These are phyloP conservation scores for Holothuria leucospilota DNA, from an alignment of 53 echinoderm and acorn worm species.

Conservation along the genomic window DNA sequence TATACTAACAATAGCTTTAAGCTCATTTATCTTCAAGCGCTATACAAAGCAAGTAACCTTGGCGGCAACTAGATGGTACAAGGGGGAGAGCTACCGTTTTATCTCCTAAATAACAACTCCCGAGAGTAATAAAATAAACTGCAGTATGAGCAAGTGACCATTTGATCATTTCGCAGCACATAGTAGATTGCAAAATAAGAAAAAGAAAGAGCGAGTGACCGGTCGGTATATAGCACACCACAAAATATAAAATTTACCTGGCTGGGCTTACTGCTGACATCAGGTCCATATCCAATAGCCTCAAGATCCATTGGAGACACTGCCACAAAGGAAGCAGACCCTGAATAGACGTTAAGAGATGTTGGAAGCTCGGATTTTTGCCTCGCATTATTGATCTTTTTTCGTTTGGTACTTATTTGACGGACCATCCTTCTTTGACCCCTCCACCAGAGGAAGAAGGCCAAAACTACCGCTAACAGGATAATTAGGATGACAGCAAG, in stretches of 20 bases:
- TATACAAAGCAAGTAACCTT: no score
- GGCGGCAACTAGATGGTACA: no score
- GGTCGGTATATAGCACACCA: no score
- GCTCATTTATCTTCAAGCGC: no score
- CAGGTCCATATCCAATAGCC: slow-evolving; percentile 76
- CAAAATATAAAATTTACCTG: neutral
- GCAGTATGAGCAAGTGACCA: no score
- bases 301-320: slow-evolving; percentile 69
- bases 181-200: no score
- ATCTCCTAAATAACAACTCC: no score
- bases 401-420: slow-evolving; percentile 57
- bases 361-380: slow-evolving; percentile 38
- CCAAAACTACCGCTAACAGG: slow-evolving; percentile 52
- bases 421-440: slow-evolving; percentile 62
- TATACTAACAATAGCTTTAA: no score
- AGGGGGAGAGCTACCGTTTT: no score
- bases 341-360: neutral
- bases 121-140: no score
- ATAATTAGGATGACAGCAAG: slow-evolving; percentile 60
- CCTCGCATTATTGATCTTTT: slow-evolving; percentile 21
- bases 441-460: slow-evolving; percentile 68
- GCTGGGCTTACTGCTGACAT: slow-evolving; percentile 3
- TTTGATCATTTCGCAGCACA: no score
- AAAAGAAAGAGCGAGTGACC: no score
- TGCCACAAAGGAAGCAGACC: slow-evolving; percentile 33